Base-by-base conservation (phyloP, 2,113 vertebrate genomes). In the Ammospiza nelsoni region DNA sequence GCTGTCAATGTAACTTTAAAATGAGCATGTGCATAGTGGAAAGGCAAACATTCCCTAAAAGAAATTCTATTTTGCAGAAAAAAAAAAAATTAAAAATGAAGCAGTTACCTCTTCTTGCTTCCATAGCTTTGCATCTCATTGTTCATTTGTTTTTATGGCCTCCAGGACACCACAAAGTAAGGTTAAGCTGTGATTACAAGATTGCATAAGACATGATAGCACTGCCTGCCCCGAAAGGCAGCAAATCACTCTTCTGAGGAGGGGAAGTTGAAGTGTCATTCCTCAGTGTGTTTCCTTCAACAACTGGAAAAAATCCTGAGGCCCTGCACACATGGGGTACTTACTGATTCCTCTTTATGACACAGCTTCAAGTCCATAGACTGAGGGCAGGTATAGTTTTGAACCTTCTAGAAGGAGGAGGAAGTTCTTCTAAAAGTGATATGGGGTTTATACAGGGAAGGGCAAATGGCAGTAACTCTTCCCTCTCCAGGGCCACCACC, bases 251-350 rank as follows among this genome's bases (percentile, higher is more conserved):
- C 21, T 66, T 74, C 48, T 78, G 62, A 59, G 39, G 63, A 78
- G 51, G 51, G 33, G 11, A 29, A 33, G 19, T 15, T 65, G n/a
- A 55, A 77, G 49, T 68, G 39, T 23, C 27, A 31, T 74, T 88
- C 66, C 15, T 43, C 27, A 5, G 23, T n/a, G n/a, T 74, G 61
- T 87, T 84, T 65, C 27, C 35, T 91, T 19, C 76, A 72, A 7
- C 5, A 15, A 17, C 4, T 66, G 46, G 74, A 49, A 55, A 83
- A 95, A 58, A n/a, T 61, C 17, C 11, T 28, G 63, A 72, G 82
- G 31, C 10, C 16, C 5, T 4, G 5, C 9, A 28, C 0, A 1
- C 2, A 1, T 15, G 5, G 48, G 15, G 13, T 59, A 27, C 15
- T 49, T 77, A 28, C 37, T 37, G 49, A 66, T 76, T 85, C 31